These are phyloP conservation scores for Coelopa pilipes DNA, from an alignment of 2,888 invertebrate species.

Conservation along the genomic window DNA sequence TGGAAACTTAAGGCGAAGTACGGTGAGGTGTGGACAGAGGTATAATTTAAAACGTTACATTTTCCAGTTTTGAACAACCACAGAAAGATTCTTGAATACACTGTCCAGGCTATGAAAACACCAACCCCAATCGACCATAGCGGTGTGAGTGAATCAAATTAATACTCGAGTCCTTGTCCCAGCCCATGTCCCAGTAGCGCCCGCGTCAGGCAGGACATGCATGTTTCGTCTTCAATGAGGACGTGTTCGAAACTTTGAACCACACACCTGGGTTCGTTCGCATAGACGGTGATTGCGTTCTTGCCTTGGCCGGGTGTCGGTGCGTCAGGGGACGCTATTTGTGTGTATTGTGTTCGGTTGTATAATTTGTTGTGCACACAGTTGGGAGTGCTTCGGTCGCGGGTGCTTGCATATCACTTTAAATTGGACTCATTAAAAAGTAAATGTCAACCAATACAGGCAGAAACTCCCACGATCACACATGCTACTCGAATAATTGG, in stretches of 20 bases:
- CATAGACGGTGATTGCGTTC: constrained; percentile 20
- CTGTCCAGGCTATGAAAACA: neutral
- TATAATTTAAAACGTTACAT: constrained; percentile 3
- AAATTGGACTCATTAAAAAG: constrained; percentile 32
- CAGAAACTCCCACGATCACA: constrained; percentile 27
- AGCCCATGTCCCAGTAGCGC: neutral
- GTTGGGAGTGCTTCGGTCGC: constrained; percentile 29
- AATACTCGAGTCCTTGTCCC: too few relatives aligned
- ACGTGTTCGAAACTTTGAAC: constrained; percentile 16
- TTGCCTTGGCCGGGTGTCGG: neutral
- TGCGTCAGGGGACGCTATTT: neutral
- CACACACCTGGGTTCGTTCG: constrained; percentile 31
- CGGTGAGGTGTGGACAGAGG: constrained; percentile 1
- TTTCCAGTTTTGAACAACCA: neutral
- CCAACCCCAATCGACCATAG: neutral
- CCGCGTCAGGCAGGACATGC: neutral
- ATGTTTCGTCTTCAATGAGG: constrained; percentile 13
- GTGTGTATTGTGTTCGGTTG: constrained; percentile 38
- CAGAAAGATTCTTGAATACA: constrained; percentile 14
- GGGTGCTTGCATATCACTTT: constrained; percentile 24
- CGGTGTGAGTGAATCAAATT: constrained; percentile 1
- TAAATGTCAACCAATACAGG: constrained; percentile 14
- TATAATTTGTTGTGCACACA: constrained; percentile 43
- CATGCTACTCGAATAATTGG: constrained; percentile 14
- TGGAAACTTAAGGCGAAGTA: too few relatives aligned